Conservation (phyloP, 2,888 invertebrate species). For the Parascotia fuliginaria region DNA sequence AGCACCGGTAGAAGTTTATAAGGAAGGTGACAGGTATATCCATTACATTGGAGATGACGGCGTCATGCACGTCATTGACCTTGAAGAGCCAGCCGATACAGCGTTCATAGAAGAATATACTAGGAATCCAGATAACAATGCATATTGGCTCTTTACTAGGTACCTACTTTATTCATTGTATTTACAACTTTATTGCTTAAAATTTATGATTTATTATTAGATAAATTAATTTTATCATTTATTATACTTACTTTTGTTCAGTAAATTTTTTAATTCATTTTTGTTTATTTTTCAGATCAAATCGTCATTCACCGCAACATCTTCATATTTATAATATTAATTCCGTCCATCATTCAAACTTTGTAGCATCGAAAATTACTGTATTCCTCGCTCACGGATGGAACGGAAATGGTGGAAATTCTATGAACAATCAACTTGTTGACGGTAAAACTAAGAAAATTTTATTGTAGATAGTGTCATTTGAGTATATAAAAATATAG, state of each 20-base stretch:
- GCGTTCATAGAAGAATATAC: slow-evolving; percentile 40
- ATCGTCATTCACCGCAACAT: slow-evolving; percentile 50
- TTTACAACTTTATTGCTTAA: too few relatives aligned
- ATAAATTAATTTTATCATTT: too few relatives aligned
- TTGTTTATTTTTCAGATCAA: slow-evolving; percentile 43
- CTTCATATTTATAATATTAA: slow-evolving; percentile 38
- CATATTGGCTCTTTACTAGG: slow-evolving; percentile 63
- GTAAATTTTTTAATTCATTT: neutral
- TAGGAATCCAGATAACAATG: slow-evolving; percentile 50
- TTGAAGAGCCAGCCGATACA: slow-evolving; percentile 48
- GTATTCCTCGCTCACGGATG: slow-evolving; percentile 69
- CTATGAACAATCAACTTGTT: slow-evolving; percentile 53
- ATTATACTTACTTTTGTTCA: too few relatives aligned
- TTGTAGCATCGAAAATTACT: slow-evolving; percentile 47
- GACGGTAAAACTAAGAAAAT: slow-evolving; percentile 51
- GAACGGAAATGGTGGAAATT: slow-evolving; percentile 59
- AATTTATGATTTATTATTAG: too few relatives aligned
- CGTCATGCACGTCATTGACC: slow-evolving; percentile 51
- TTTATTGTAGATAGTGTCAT: too few relatives aligned
- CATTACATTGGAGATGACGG: slow-evolving; percentile 60
- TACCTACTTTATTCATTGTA: slow-evolving; percentile 20
- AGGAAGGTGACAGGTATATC: slow-evolving; percentile 58
- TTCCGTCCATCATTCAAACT: slow-evolving; percentile 52
- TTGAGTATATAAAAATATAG: too few relatives aligned
- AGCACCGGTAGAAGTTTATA: slow-evolving; percentile 50